Base-by-base conservation (phyloP, 2,797 vertebrate genomes). In the Myotis vivesi region DNA sequence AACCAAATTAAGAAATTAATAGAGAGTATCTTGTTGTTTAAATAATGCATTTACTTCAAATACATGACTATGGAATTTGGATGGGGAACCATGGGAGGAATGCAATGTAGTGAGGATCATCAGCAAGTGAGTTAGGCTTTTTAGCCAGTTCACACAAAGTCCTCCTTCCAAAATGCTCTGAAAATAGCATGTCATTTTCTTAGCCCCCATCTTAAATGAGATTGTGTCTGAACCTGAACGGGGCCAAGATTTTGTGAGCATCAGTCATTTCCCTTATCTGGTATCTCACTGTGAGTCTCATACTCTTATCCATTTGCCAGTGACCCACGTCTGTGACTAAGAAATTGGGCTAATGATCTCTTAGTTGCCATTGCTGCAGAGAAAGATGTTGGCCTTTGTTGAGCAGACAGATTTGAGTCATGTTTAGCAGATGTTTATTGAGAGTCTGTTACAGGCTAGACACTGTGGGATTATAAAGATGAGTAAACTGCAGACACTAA, bases 1-100 rank as follows among this genome's bases (percentile, higher is more conserved):
- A 94, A 91, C 89, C 90, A 89, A 89, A 88, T 69, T 86, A 85
- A 85, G 92, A 66, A 94, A 41, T 95, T 95, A 88, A 95, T 68
- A 86, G 73, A 93, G 81, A 94, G 86, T 95, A 75, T 91, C 92
- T 86, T 92, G 87, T 96, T 95, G 92, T 95, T 95, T 96, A 92
- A 97, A 96, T 91, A 95, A 97, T 92, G 92, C 92, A 94, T 95
- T 96, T 93, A 53, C 94, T 95, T 90, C 86, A 91, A 94, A 92
- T 84, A 80, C 76, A 91, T 73, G 90, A 91, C 76, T 51, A 95
- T 16, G 53, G 85, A 44, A 15, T 19, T 7, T 38, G 77, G 72
- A 28, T 15, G 16, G 59, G 59, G 66, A 38, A 17, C 71, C 95
- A 36, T 9, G 79, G 71, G 79, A 59, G 28, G 86, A 51, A 76